Evolutionary conservation across 2,113 vertebrate species (phyloP), one percentile per base, ranked within the genome.

Genomic region (Siphamia tubifer): DNA sequence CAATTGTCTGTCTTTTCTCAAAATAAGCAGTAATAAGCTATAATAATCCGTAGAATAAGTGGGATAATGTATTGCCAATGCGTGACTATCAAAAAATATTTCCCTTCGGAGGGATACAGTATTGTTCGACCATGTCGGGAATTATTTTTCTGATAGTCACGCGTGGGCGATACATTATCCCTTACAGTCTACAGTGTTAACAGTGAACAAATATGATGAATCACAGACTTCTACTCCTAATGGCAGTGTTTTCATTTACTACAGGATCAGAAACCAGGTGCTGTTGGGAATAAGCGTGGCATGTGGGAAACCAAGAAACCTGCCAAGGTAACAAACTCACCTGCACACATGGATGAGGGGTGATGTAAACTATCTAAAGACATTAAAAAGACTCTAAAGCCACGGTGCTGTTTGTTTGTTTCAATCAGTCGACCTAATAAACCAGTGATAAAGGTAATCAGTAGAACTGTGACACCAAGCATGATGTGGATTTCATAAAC

Each of bases 251-350:
- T 6, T 60, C 55, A 16, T 65, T 45, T 58, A 38, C 63, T 0
- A 25, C 43, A 93, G 93, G 97, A 99, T 44, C 93, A 94, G 77
- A 97, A 91, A 90, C 92, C 95, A 39, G 93, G 91, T 85, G 95
- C 98, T 0, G 91, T 95, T 7, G 94, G 94, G 0, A 91, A 92
- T 87, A 97, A 97, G 55, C 94, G 95, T 25, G 94, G 96, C 68
- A 89, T 96, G 89, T 98, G 96, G 96, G 96, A 98, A 92, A 76
- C 95, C 60, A 99, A 97, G 72, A 79, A 96, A 1, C 88, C 94
- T 49, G 84, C 92, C 57, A 98, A 98, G 95, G 97, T 98, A 93
- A 73, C 19, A 64, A 19, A 42, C 15, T 27, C 24, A 39, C 40
- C 43, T 20, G 15, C 19, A 58, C 9, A 72, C 51, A 20, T 3